A percentile compares a stretch with the other conserved stretches of the same genome.
These are phyloP conservation scores for Papilio gigon DNA, from an alignment of 2,888 invertebrate genomes.

Conservation along the genomic window DNA sequence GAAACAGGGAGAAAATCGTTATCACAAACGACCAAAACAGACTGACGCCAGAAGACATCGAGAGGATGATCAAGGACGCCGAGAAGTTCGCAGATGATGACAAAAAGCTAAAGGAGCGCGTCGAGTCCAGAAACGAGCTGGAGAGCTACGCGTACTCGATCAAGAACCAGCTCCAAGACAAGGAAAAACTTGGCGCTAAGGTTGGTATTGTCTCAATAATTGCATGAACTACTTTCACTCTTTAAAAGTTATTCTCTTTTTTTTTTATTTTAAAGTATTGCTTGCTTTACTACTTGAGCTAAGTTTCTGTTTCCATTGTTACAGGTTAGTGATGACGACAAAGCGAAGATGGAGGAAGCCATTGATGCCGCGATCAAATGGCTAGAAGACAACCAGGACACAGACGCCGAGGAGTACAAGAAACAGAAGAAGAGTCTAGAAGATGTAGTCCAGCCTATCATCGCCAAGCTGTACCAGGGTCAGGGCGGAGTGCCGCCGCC, in stretches of 20 bases:
- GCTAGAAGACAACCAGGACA: constrained; percentile 97
- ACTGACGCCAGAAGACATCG: constrained; percentile 98
- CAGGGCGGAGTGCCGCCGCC: constrained; percentile 90
- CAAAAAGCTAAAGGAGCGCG: constrained; percentile 96
- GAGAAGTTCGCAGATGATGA: constrained; percentile 99
- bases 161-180: constrained; percentile 97
- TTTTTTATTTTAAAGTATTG: constrained; percentile 25
- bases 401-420: constrained; percentile 95
- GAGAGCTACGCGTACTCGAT: constrained; percentile 98
- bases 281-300: neutral
- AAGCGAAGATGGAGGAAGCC: constrained; percentile 96
- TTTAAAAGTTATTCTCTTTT: constrained; percentile 26
- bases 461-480: constrained; percentile 96
- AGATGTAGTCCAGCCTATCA: constrained; percentile 97
- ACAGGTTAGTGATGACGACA: constrained; percentile 90
- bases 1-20: constrained; percentile 98
- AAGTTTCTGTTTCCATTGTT: constrained; percentile 36
- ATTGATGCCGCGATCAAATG: constrained; percentile 98
- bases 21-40: constrained; percentile 99
- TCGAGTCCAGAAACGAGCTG: constrained; percentile 97
- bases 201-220: constrained; percentile 53
- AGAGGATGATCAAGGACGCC: constrained; percentile 99
- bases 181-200: constrained; percentile 98
- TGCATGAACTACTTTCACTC: neutral
- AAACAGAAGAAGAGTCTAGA: constrained; percentile 97